Base-by-base conservation (phyloP, 2,797 vertebrate species). In the Buceros bicornis region DNA sequence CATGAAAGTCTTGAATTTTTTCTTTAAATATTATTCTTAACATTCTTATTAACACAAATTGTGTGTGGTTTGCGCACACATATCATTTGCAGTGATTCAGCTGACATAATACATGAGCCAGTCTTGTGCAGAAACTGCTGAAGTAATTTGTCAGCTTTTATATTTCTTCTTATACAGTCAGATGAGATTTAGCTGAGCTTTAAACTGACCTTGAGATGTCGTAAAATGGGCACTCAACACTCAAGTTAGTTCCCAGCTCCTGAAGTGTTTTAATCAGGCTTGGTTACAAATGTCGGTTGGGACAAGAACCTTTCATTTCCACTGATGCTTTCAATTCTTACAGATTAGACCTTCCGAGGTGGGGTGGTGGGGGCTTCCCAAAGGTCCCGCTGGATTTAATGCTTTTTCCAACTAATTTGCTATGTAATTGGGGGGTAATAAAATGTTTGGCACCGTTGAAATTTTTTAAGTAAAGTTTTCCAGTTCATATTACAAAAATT, bases 61-160 rank as follows among this genome's bases (percentile, higher is more conserved):
- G 28, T 0, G 0, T 74, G 7, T 48, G 16, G 67, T 80, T 69
- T 35, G 56, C 64, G 29, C 37, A 83, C 2, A 0, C 7, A 2
- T 48, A 10, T 69, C 21, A 37, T 67, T 70, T 67, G 29, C n/a
- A 65, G 3, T 57, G 12, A 76, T 72, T 58, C 6, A 1, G 7
- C 26, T 65, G n/a, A 40, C 31, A 40, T 29, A 50, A 45, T 16
- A 19, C 5, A 12, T 29, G 40, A 74, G 31, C 31, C 35, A 18
- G 24, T 35, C 13, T 2, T 26, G 28, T 22, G 47, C 61, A 73
- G 47, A 37, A 73, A 85, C 11, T 66, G 61, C 42, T n/a, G 14
- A 65, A 51, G 42, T 53, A 65, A 60, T 51, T 56, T 40, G 42
- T 25, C 35, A 67, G 17, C 16, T 71, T 74, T 66, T n/a, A 20